phyloP scores from a whole-genome alignment of 2,888 invertebrate genomes.

The Spialia ferax region DNA sequence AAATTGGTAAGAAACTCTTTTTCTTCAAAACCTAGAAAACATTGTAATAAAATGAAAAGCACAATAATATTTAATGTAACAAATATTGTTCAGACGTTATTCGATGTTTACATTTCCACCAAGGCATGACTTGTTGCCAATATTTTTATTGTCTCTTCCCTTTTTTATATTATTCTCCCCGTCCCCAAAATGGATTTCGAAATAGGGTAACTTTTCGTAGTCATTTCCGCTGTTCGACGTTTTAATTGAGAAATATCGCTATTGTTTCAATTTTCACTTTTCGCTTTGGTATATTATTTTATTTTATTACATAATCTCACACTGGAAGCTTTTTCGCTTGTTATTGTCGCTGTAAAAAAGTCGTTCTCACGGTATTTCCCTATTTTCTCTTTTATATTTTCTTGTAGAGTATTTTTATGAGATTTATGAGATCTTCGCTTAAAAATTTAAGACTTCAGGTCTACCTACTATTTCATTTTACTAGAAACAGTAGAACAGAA shows the following conservation, averaged over 20 bases:
- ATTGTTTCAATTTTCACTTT: slow-evolving; percentile 54
- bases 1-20: too few species aligned
- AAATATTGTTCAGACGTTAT: slow-evolving; percentile 40
- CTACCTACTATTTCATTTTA: too few species aligned
- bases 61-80: background rate
- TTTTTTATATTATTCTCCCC: slow-evolving; percentile 52
- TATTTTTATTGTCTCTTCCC: slow-evolving; percentile 61
- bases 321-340: background rate
- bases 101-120: slow-evolving; percentile 63
- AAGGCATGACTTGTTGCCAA: slow-evolving; percentile 62
- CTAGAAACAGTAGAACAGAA: too few species aligned
- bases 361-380: too few species aligned
- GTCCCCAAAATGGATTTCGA: slow-evolving; percentile 47
- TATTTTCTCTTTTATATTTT: too few species aligned
- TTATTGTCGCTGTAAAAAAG: too few species aligned
- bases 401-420: too few species aligned
- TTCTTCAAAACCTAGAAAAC: background rate
- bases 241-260: slow-evolving; percentile 65
- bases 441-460: too few species aligned
- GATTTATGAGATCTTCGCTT: too few species aligned
- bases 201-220: slow-evolving; percentile 50
- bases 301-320: slow-evolving; percentile 4
- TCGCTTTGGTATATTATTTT: slow-evolving; percentile 26
- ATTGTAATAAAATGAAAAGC: background rate
- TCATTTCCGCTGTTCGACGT: slow-evolving; percentile 47